Conservation (phyloP, 2,888 invertebrate species). For the Thecophora atra region DNA sequence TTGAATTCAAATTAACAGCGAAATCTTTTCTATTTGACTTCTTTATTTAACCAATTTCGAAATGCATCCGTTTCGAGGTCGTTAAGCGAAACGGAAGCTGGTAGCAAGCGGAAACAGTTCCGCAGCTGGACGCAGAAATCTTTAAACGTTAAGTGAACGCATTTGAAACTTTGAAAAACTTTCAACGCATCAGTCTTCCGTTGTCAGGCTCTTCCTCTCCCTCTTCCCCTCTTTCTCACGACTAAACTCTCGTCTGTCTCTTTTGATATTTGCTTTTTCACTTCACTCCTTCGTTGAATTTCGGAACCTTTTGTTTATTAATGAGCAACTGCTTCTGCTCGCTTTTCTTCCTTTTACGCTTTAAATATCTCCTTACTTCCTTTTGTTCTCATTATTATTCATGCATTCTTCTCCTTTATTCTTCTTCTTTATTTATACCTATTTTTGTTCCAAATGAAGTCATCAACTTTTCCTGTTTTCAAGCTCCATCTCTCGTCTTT, state of each 20-base stretch:
- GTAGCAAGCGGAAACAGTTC: conserved; percentile 1
- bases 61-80: neutral
- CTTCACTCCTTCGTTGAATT: conserved; percentile 40
- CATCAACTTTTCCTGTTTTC: neutral
- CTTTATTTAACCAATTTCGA: neutral
- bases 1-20: too few relatives aligned
- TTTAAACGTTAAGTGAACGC: neutral
- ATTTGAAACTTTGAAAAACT: conserved; percentile 19
- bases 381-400: neutral
- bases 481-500: neutral
- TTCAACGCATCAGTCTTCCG: neutral
- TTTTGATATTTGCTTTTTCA: neutral
- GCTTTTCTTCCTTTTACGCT: neutral
- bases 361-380: neutral
- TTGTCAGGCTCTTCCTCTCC: neutral
- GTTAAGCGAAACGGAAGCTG: neutral
- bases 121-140: neutral
- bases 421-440: neutral
- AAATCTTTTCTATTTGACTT: neutral
- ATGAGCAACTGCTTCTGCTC: neutral
- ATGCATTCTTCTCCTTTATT: neutral
- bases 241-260: conserved; percentile 24
- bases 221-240: neutral
- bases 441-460: neutral
- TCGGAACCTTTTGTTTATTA: neutral